These are phyloP conservation scores for Elysia chlorotica DNA, from an alignment of 1,140 invertebrate genomes.

Conservation along the genomic window DNA sequence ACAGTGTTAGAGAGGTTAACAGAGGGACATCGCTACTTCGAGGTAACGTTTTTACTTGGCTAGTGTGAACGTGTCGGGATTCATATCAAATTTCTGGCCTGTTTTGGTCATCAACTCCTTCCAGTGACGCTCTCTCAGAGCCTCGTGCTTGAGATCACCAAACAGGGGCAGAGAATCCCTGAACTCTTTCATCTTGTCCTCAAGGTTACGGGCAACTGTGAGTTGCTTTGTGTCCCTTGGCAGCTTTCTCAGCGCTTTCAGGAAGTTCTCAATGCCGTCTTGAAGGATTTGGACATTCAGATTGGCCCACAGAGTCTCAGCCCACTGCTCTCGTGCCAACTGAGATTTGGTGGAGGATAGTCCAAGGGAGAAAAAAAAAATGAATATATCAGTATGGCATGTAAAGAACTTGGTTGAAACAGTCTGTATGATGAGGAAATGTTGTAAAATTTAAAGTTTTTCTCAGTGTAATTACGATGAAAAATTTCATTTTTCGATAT, in stretches of 20 bases:
- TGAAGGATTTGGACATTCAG: conserved; percentile 81
- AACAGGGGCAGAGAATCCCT: conserved; percentile 85
- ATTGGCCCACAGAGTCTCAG: conserved; percentile 84
- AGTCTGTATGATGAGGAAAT: no score
- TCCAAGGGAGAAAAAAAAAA: background rate
- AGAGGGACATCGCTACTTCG: no score
- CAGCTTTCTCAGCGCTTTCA: conserved; percentile 77
- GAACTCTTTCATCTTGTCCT: conserved; percentile 85
- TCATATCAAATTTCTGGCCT: conserved; percentile 81
- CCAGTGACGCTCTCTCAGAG: conserved; percentile 85
- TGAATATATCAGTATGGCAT: no score
- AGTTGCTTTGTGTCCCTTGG: conserved; percentile 67
- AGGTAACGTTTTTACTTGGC: no score
- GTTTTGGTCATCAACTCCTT: conserved; percentile 85
- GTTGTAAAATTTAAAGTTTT: no score
- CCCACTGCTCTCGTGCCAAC: conserved; percentile 76
- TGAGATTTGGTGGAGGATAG: conserved; percentile 26
- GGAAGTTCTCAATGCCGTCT: conserved; percentile 83
- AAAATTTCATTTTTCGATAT: no score
- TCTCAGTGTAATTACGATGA: no score
- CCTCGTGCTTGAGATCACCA: conserved; percentile 88
- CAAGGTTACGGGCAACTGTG: conserved; percentile 71
- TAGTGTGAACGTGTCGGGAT: conserved; percentile 81
- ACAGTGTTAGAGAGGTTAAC: no score
- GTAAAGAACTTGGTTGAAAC: no score